These are phyloP conservation scores for Aromia moschata DNA, from an alignment of 2,888 invertebrate species.

Conservation along the genomic window DNA sequence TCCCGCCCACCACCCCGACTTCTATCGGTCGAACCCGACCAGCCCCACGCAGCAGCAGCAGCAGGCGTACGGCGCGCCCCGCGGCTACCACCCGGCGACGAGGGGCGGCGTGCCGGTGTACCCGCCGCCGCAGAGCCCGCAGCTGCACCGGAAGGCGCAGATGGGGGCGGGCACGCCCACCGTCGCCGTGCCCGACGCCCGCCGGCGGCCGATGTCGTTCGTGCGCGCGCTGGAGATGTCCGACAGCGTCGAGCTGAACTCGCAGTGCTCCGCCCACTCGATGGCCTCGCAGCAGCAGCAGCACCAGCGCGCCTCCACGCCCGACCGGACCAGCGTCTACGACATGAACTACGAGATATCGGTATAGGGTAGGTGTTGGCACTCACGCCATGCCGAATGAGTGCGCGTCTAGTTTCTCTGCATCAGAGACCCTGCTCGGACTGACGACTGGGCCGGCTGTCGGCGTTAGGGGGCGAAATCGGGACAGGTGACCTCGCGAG, in stretches of 20 bases:
- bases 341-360: slow-evolving; percentile 97
- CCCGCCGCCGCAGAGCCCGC: slow-evolving; percentile 66
- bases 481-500: no score
- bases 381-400: slow-evolving; percentile 59
- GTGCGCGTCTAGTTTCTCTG: slow-evolving; percentile 58
- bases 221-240: slow-evolving; percentile 90
- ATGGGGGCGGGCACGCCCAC: slow-evolving; percentile 51
- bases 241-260: slow-evolving; percentile 84
- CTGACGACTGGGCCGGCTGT: no score
- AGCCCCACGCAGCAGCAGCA: slow-evolving; percentile 68
- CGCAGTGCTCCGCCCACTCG: slow-evolving; percentile 60
- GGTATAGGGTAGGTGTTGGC: slow-evolving; percentile 75
- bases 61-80: slow-evolving; percentile 52
- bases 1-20: slow-evolving; percentile 54
- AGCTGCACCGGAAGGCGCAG: slow-evolving; percentile 66
- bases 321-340: slow-evolving; percentile 89
- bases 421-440: slow-evolving; percentile 56
- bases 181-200: slow-evolving; percentile 58
- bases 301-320: slow-evolving; percentile 69
- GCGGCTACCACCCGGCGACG: slow-evolving; percentile 70
- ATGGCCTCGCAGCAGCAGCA: no score
- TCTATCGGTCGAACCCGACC: slow-evolving; percentile 77
- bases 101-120: slow-evolving; percentile 77
- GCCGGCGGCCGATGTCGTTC: slow-evolving; percentile 85
- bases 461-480: no score